Conservation (phyloP, 2,797 vertebrate genomes). For the Melanotaenia parkinsoni region DNA sequence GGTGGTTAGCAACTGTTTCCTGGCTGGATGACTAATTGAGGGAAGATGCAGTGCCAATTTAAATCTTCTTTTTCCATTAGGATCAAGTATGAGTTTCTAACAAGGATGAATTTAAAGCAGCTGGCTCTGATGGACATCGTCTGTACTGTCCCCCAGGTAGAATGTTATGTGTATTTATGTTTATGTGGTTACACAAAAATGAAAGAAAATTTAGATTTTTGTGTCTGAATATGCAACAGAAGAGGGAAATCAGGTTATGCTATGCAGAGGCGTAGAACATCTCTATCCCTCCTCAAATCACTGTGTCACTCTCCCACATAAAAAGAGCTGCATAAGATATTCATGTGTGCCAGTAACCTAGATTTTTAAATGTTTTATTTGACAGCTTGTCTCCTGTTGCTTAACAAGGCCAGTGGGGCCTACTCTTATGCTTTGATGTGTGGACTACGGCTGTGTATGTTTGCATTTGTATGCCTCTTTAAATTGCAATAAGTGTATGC, state of each 20-base stretch:
- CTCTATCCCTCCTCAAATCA: slow-evolving; percentile 65
- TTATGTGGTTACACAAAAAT: slow-evolving; percentile 6
- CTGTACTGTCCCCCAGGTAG: not conserved
- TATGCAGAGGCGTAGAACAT: slow-evolving; percentile 53
- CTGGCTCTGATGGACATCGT: slow-evolving; percentile 29
- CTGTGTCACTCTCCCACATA: slow-evolving; percentile 68
- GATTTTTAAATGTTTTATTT: slow-evolving; percentile 75
- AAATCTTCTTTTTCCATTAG: slow-evolving; percentile 28
- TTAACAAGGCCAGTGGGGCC: slow-evolving; percentile 39
- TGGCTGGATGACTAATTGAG: slow-evolving; percentile 59
- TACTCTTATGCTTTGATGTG: slow-evolving; percentile 65
- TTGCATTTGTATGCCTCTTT: slow-evolving; percentile 27
- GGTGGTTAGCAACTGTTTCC: slow-evolving; percentile 51
- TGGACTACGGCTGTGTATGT: slow-evolving; percentile 39
- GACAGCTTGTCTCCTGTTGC: slow-evolving; percentile 61
- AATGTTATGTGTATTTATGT: slow-evolving; percentile 4
- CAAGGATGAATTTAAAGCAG: slow-evolving; percentile 23
- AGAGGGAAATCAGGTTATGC: slow-evolving; percentile 54
- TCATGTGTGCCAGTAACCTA: slow-evolving; percentile 75
- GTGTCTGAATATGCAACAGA: slow-evolving; percentile 26
- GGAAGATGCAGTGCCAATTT: slow-evolving; percentile 33
- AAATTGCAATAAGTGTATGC: slow-evolving; percentile 36
- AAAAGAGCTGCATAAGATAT: slow-evolving; percentile 72
- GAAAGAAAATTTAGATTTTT: slow-evolving; percentile 7
- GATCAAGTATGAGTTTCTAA: slow-evolving; percentile 36